These are phyloP conservation scores for Heteromormyrus szaboi DNA, from an alignment of 2,797 vertebrate species.

Conservation along the genomic window DNA sequence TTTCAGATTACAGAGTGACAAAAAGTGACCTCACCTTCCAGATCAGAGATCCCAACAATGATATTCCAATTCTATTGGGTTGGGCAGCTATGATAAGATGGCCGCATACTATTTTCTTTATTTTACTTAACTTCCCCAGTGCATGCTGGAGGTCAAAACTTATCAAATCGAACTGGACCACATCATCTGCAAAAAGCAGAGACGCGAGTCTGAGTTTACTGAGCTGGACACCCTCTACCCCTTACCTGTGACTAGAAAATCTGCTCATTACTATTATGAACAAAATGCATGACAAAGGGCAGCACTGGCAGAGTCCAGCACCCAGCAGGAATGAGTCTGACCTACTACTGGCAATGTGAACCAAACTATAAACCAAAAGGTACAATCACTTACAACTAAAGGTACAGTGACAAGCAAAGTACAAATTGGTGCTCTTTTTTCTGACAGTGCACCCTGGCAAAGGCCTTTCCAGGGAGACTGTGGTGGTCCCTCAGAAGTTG, in stretches of 20 bases:
- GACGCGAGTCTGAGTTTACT: neutral
- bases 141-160: neutral
- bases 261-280: neutral
- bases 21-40: neutral
- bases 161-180: neutral
- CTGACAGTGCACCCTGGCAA: neutral
- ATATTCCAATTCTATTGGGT: neutral
- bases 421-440: neutral
- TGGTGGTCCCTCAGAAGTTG: neutral
- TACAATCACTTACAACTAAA: neutral
- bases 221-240: neutral
- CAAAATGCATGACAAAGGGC: neutral
- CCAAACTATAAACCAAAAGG: neutral
- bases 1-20: neutral
- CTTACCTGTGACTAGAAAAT: neutral
- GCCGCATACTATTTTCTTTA: neutral
- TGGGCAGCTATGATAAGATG: neutral
- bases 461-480: neutral
- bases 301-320: neutral
- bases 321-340: neutral
- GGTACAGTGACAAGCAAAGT: neutral
- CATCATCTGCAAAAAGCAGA: neutral
- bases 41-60: neutral
- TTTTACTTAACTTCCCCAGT: neutral
- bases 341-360: neutral